phyloP scores from a whole-genome alignment of 2,888 invertebrate genomes.

The Chloromyia formosa region DNA sequence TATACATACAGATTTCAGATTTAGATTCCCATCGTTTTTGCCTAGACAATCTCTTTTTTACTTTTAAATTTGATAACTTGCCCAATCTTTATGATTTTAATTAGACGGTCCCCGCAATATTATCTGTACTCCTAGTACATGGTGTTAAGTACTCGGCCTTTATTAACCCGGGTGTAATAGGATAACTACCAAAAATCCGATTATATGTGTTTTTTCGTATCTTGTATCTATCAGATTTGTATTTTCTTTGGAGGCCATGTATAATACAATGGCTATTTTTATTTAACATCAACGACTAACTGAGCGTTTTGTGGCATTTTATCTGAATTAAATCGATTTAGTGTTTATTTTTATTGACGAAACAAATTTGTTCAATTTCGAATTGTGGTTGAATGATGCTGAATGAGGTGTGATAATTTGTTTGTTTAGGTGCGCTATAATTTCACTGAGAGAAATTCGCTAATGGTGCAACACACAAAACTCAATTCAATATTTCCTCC shows the following conservation, averaged over 20 bases:
- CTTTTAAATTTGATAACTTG: not conserved
- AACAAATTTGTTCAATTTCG: not conserved
- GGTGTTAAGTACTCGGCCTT: not conserved
- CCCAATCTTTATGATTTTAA: not conserved
- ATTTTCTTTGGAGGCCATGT: not conserved
- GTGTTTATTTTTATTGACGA: conserved; percentile 6
- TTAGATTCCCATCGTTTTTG: not conserved
- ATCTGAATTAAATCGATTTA: conserved; percentile 3
- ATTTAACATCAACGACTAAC: not conserved
- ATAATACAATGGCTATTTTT: not conserved
- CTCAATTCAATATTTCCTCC: no score
- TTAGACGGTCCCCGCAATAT: not conserved
- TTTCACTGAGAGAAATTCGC: no score
- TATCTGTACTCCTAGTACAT: no score
- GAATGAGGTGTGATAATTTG: no score
- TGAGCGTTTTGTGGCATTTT: not conserved
- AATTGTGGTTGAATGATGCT: not conserved
- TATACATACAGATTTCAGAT: not conserved
- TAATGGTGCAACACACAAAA: no score
- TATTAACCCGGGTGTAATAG: not conserved
- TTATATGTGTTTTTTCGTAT: not conserved
- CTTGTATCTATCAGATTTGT: not conserved
- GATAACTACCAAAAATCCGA: not conserved
- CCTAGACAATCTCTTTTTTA: not conserved
- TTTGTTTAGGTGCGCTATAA: no score